Conservation (phyloP, 2,888 invertebrate species). For the Agrypnus murinus region DNA sequence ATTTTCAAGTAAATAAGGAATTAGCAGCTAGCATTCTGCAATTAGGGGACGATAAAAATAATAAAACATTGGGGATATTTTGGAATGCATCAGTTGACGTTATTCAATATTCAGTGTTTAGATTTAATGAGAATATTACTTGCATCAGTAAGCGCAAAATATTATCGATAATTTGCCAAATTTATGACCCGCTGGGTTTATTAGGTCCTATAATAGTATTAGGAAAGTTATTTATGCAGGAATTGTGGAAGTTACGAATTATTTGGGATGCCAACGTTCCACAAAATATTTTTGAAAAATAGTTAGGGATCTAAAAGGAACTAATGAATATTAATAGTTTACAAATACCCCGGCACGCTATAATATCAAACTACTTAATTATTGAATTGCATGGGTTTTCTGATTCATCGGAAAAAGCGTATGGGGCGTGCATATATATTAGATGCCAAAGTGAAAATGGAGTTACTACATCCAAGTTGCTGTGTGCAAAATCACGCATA, state of each 20-base stretch:
- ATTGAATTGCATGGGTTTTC: slow-evolving; percentile 55
- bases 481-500: slow-evolving; percentile 57
- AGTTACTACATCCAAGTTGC: slow-evolving; percentile 39
- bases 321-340: slow-evolving; percentile 44
- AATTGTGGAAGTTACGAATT: slow-evolving; percentile 48
- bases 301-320: slow-evolving; percentile 37
- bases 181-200: slow-evolving; percentile 58
- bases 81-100: slow-evolving; percentile 14
- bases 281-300: slow-evolving; percentile 33
- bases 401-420: no score
- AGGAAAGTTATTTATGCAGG: slow-evolving; percentile 57
- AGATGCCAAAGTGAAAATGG: slow-evolving; percentile 53
- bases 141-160: slow-evolving; percentile 36
- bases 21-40: slow-evolving; percentile 30
- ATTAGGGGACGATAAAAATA: slow-evolving; percentile 44
- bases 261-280: slow-evolving; percentile 52
- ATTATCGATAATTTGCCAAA: slow-evolving; percentile 53
- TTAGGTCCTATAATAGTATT: slow-evolving; percentile 54
- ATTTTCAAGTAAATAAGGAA: slow-evolving; percentile 18
- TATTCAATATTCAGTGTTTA: slow-evolving; percentile 2
- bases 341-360: slow-evolving; percentile 41
- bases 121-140: no score
- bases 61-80: slow-evolving; percentile 40
- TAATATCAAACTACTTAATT: slow-evolving; percentile 20
- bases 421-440: no score